phyloP scores from a whole-genome alignment of 2,113 vertebrate species.

The Eurypyga helias region DNA sequence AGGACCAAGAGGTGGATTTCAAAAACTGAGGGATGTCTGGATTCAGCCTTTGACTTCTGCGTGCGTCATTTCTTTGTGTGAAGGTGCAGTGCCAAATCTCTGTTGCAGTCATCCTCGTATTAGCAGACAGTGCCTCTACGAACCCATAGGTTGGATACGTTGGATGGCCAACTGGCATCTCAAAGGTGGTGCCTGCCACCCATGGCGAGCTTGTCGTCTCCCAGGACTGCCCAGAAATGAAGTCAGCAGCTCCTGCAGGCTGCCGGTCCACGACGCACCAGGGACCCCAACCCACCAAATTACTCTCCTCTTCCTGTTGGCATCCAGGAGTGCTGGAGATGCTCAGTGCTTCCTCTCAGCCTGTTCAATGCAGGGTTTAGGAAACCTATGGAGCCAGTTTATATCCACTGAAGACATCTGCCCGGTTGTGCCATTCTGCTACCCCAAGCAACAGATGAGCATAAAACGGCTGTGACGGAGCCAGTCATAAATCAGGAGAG shows the following conservation, averaged over 20 bases:
- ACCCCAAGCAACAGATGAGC: background rate
- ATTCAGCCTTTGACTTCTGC: background rate
- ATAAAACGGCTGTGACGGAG: background rate
- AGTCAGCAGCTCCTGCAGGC: fast-evolving
- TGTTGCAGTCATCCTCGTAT: background rate
- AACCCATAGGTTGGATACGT: background rate
- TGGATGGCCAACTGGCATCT: background rate
- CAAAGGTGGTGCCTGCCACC: background rate
- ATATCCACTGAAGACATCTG: background rate
- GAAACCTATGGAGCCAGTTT: background rate
- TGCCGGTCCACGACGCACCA: fast-evolving
- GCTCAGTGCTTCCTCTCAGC: background rate
- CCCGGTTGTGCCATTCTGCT: background rate
- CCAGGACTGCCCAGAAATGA: background rate
- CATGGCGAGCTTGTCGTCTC: background rate
- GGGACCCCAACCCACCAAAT: background rate
- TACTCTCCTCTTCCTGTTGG: background rate
- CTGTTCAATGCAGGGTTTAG: background rate
- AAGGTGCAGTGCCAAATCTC: background rate
- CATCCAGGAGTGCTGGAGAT: background rate
- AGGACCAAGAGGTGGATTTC: background rate
- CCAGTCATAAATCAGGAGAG: background rate
- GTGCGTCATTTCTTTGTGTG: background rate
- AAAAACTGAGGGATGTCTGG: background rate
- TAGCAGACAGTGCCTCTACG: background rate